Percentiles rank a stretch among this genome's conserved stretches.
phyloP scores from a whole-genome alignment of 2,797 vertebrate species.

The Coregonus ussuriensis region DNA sequence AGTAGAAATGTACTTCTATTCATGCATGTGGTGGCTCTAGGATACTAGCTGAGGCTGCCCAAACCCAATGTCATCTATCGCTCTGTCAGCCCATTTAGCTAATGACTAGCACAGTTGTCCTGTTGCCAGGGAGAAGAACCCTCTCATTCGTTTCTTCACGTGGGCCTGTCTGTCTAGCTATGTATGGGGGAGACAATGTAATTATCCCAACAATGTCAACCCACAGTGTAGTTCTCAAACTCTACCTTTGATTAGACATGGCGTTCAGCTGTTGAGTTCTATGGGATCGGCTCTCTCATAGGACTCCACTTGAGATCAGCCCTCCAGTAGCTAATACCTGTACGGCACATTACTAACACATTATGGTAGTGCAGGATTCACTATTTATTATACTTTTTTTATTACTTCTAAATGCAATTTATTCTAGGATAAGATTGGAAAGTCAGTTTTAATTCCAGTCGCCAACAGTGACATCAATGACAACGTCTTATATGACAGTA shows the following conservation, averaged over 20 bases:
- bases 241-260: neutral
- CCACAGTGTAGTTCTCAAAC: conserved; percentile 1
- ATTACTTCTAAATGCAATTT: conserved; percentile 5
- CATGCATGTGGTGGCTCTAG: neutral
- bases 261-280: neutral
- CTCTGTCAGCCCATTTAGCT: neutral
- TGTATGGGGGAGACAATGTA: conserved; percentile 5
- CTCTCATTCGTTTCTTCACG: conserved; percentile 17
- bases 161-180: conserved; percentile 7
- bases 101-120: neutral
- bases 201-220: conserved; percentile 21
- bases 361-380: neutral
- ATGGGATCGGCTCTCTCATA: neutral
- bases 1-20: neutral
- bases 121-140: conserved; percentile 16
- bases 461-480: neutral
- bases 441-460: neutral
- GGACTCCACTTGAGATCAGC: neutral
- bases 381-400: neutral
- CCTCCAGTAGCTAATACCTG: neutral
- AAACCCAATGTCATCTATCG: neutral
- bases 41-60: neutral
- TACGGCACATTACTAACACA: neutral
- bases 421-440: neutral
- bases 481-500: neutral